Percentiles rank a stretch among this genome's conserved stretches.
These are phyloP conservation scores for Hirtodrosophila cameraria DNA, from an alignment of 2,888 invertebrate genomes.

Conservation along the genomic window DNA sequence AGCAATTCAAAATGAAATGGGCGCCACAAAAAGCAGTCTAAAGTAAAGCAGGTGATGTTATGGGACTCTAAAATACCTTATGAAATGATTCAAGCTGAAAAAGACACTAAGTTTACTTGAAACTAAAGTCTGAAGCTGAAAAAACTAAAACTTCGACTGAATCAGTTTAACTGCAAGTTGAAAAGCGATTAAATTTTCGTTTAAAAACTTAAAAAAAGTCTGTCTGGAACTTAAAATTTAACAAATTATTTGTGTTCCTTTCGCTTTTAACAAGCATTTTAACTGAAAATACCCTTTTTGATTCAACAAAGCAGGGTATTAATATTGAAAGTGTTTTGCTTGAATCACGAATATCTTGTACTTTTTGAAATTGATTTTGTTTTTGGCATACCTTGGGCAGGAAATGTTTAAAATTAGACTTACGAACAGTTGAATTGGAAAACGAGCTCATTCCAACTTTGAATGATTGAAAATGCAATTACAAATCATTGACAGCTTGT, in stretches of 20 bases:
- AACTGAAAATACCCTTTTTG: neutral
- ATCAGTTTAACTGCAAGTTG: too few relatives aligned
- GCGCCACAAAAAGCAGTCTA: conserved; percentile 40
- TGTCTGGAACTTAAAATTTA: too few relatives aligned
- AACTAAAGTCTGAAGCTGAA: too few relatives aligned
- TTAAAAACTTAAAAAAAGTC: too few relatives aligned
- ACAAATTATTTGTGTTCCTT: too few relatives aligned
- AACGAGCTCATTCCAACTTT: conserved; percentile 12
- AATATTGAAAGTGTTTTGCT: conserved; percentile 58
- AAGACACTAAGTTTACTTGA: too few relatives aligned
- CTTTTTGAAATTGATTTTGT: conserved; percentile 35
- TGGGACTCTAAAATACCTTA: conserved; percentile 18
- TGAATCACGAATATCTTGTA: conserved; percentile 69
- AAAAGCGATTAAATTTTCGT: too few relatives aligned
- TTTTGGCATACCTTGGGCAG: conserved; percentile 31
- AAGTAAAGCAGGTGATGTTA: conserved; percentile 4
- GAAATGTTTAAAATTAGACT: conserved; percentile 32
- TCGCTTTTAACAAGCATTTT: too few relatives aligned
- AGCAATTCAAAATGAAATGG: conserved; percentile 42
- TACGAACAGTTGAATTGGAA: conserved; percentile 14
- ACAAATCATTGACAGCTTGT: conserved; percentile 74
- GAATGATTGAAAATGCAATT: conserved; percentile 71
- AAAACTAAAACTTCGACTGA: too few relatives aligned
- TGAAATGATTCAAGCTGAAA: neutral
- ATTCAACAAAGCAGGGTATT: conserved; percentile 9